Evolutionary conservation across 1,140 invertebrate species (phyloP), one percentile per base, ranked within the genome.

Genomic region (Trachymyrmex cornetzi): DNA sequence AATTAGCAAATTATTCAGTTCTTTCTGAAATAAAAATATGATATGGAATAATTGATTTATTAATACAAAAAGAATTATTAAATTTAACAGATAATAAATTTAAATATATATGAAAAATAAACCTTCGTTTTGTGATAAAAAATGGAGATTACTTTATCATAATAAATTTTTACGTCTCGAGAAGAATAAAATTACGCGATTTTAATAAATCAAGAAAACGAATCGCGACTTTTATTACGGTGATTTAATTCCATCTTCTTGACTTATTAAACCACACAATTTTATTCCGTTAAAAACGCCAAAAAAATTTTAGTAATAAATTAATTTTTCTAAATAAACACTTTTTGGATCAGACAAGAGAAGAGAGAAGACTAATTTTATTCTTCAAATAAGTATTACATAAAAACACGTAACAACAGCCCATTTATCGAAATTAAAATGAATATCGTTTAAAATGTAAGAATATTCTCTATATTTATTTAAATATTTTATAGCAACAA

Each of bases 201-300:
- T 67, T 44, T 67, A 67, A 67, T 67, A 67, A 44, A 66, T 38
- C 34, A 44, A 67, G 34, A 38, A 67, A 67, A 67, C 12, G 34
- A 44, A 67, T 44, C 34, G 34, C 9, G 34, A 67, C 34, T 67
- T 66, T 22, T 67, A 22, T 11, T 44, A 9, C 11, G 11, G 11
- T 9, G n/a, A 12, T 67, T 67, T 67, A 38, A 67, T 44, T 67
- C n/a, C n/a, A 67, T 44, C 11, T 67, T 67, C 11, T 22, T 67
- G 1, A 22, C 11, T 66, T 22, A 22, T 67, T 67, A 44, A 67
- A 67, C 6, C 4, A 14, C n/a, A 9, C n/a, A 67, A 67, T 44
- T 44, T 67, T 67, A 38, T 67, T 67, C 7, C 5, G 12, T 11
- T 34, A 38, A 38, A 38, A 66, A 22, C n/a, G 9, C 34, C 16